Conservation (phyloP, 2,797 vertebrate species). For the Caiman crocodilus region DNA sequence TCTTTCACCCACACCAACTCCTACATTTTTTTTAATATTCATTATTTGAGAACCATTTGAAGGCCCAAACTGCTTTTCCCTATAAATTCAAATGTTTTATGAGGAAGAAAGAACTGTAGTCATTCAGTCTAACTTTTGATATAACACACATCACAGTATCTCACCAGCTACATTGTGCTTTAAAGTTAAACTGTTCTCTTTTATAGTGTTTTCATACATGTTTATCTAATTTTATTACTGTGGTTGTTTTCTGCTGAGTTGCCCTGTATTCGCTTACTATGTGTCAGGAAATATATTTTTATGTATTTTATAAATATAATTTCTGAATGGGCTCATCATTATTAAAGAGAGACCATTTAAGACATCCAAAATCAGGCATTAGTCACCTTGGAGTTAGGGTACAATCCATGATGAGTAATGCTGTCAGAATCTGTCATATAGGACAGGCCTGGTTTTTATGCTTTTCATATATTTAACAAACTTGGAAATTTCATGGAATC, state of each 20-base stretch:
- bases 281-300: background rate
- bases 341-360: background rate
- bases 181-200: background rate
- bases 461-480: background rate
- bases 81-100: background rate
- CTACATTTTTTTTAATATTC: background rate
- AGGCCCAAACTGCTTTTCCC: background rate
- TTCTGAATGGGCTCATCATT: background rate
- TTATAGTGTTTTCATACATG: background rate
- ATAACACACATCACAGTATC: background rate
- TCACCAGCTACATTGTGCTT: background rate
- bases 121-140: background rate
- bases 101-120: background rate
- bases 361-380: background rate
- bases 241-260: background rate
- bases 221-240: accelerated
- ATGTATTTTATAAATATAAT: no score
- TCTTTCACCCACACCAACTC: background rate
- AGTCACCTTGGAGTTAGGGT: background rate
- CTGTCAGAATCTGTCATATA: background rate
- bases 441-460: background rate
- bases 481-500: background rate
- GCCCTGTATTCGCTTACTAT: background rate
- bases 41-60: background rate
- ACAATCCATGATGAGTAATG: background rate